Evolutionary conservation across 2,113 vertebrate species (phyloP).

Genomic region (Lontra canadensis): DNA sequence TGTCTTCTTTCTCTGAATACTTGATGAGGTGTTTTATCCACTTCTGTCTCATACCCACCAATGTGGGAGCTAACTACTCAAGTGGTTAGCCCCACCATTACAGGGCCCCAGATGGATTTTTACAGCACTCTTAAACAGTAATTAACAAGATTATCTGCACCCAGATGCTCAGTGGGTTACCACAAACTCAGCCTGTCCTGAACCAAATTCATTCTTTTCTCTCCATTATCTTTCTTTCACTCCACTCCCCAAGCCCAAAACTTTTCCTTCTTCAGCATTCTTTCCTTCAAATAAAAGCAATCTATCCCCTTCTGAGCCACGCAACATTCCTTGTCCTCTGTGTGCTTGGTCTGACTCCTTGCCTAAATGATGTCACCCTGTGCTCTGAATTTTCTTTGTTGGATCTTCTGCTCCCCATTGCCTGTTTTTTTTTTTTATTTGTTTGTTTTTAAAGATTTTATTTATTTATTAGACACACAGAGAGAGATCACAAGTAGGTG

Average conservation of each 20-base stretch:
- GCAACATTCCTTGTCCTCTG: neutral
- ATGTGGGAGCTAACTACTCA: neutral
- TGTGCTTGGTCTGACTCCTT: neutral
- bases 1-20: neutral
- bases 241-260: neutral
- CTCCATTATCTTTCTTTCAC: neutral
- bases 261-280: neutral
- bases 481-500: too few species aligned
- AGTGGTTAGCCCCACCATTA: neutral
- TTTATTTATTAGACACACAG: too few species aligned
- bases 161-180: too few species aligned
- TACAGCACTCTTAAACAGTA: neutral
- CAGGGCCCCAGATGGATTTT: neutral
- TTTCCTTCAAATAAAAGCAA: neutral
- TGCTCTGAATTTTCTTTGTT: neutral
- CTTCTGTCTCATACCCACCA: neutral
- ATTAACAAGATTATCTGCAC: neutral
- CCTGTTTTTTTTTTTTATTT: neutral
- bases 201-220: neutral
- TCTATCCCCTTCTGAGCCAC: neutral
- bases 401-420: neutral
- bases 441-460: too few species aligned
- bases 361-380: fast-evolving
- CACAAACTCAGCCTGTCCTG: neutral
- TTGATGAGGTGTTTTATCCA: neutral